A percentile compares a stretch with the other conserved stretches of the same genome.
Conservation (phyloP, 1,140 invertebrate genomes). For the Eciton burchellii region DNA sequence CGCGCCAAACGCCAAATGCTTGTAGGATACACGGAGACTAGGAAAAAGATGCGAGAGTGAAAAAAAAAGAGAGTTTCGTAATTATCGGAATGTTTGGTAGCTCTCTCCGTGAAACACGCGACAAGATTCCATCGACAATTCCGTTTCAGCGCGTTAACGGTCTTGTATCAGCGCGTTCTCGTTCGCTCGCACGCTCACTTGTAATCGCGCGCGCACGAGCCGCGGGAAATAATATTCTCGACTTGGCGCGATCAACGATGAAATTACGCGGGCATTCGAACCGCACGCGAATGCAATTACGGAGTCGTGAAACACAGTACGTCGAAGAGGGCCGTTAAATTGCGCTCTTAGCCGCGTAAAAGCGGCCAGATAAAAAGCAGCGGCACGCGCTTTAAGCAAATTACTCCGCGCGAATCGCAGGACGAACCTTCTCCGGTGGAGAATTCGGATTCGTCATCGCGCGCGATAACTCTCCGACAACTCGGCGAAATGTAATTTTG, state of each 20-base stretch:
- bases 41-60: not conserved
- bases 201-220: not conserved
- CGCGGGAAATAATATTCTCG: slow-evolving; percentile 13
- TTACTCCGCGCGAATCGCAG: slow-evolving; percentile 29
- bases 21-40: not conserved
- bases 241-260: not conserved
- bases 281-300: not conserved
- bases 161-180: too few species aligned
- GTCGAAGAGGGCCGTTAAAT: slow-evolving; percentile 56
- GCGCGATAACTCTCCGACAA: slow-evolving; percentile 12
- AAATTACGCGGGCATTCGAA: not conserved
- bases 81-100: not conserved
- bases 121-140: not conserved
- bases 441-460: slow-evolving; percentile 15
- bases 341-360: slow-evolving; percentile 32
- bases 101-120: not conserved
- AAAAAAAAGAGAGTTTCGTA: not conserved
- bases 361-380: not conserved
- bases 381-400: slow-evolving; percentile 37
- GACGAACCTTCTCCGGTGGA: not conserved
- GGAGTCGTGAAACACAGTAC: not conserved
- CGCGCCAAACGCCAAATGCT: not conserved
- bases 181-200: too few species aligned
- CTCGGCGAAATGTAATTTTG: slow-evolving; percentile 16
- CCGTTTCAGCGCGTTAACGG: not conserved